Base-by-base conservation (phyloP, 2,113 vertebrate genomes). In the Ellobius talpinus region DNA sequence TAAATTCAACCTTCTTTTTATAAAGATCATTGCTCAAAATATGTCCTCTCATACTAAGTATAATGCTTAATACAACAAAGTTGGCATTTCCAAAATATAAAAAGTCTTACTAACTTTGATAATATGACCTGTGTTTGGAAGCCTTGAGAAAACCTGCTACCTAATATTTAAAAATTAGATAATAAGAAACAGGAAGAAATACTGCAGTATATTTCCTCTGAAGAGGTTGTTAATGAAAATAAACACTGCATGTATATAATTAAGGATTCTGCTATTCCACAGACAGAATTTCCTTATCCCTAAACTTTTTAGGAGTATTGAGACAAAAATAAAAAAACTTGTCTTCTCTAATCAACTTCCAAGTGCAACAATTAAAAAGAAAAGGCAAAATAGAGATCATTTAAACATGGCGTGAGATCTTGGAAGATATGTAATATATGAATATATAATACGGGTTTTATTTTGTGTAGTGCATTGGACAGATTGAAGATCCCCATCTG, bases 31-130 rank as follows among this genome's bases (percentile, higher is more conserved):
- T 29, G 63, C 89, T 91, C 23, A 90, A 97, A 78, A 74, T 11
- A 26, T 47, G 86, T 29, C n/a, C 16, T 90, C n/a, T 24, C 13
- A 29, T 50, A 70, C 70, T 91, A 61, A 90, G 58, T 70, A 89
- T 50, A 91, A 61, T 94, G 45, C 19, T 95, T 91, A 33, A n/a
- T 70, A 36, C 76, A 66, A 94, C 7, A 82, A 72, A 88, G 78
- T 39, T 24, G 8, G 8, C 65, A 4, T n/a, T 89, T 70, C 89
- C 50, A 50, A 97, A 76, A 85, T 79, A 42, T 50, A 50, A 50
- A 10, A 19, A 45, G 0, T 58, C 17, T 88, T 42, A 86, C 9
- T 86, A 89, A 87, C 23, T 85, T 79, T 82, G 16, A 73, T 86
- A 72, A 39, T 33, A 84, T 66, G 58, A 33, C 9, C 29, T 93